Base-by-base conservation (phyloP, 2,797 vertebrate genomes). In the Diceros bicornis region DNA sequence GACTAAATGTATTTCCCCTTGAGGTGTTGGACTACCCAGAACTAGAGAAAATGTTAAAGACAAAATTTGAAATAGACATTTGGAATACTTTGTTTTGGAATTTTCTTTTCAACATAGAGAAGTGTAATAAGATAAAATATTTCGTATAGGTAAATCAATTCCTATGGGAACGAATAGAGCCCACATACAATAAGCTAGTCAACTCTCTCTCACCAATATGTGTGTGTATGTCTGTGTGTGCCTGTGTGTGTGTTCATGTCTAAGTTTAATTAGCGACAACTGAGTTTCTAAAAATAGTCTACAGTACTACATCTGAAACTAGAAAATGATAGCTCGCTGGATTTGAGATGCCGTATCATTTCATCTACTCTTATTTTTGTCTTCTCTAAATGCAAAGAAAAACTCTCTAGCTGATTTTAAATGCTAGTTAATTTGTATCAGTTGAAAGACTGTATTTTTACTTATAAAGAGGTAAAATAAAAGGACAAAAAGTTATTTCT, bases 311-410 rank as follows among this genome's bases (percentile, higher is more conserved):
- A 23, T 92, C 69, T 84, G 75, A 69, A 94, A 23, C 44, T 83
- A 57, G 27, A 62, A 83, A 61, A 55, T 69, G 2, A n/a, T 7
- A 92, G 86, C 85, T 94, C 32, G 1, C 23, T 57, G 8, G 78
- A 20, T 50, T 32, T 81, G 55, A 61, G 72, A 62, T 87, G 27
- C 29, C 55, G 74, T 72, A 25, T 81, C 16, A 44, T 68, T 41
- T 62, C 23, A 91, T 57, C 29, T n/a, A 47, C 50, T 82, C 10
- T 55, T 47, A 34, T 64, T 93, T 94, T 92, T 78, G 21, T 61
- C 78, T 92, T 88, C 37, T 93, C 32, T 79, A 85, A 82, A 64
- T 71, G 18, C 69, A 89, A 71, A 71, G 7, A 50, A 55, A 72
- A 78, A n/a, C 18, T 59, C 18, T 59, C 44, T 52, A 87, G 44